Percentiles rank a stretch among this genome's conserved stretches.
Evolutionary conservation across 2,888 invertebrate genomes (phyloP).

Genomic region (Physocephala rufipes): DNA sequence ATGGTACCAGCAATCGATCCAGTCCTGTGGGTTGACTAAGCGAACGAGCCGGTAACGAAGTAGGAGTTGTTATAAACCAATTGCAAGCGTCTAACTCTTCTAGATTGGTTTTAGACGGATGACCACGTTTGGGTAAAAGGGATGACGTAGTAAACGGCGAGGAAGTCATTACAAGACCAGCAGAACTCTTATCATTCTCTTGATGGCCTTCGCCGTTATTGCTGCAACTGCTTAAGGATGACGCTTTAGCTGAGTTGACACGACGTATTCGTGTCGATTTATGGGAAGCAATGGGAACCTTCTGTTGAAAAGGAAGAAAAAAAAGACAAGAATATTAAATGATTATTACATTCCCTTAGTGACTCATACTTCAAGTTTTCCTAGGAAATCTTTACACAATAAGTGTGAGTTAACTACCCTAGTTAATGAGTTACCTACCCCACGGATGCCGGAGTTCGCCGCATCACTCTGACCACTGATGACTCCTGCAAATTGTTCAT

Average conservation of each 20-base stretch:
- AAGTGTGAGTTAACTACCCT: not conserved
- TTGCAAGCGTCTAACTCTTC: constrained; percentile 54
- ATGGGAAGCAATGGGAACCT: constrained; percentile 28
- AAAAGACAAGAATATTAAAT: too few species aligned
- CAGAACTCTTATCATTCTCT: not conserved
- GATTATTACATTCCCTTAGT: not conserved
- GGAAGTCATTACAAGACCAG: not conserved
- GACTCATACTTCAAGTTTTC: not conserved
- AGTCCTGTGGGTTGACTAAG: constrained; percentile 72
- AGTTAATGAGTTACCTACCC: not conserved
- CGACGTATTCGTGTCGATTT: constrained; percentile 59
- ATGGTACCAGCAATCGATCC: constrained; percentile 45
- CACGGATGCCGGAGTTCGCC: constrained; percentile 30
- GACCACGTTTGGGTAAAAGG: constrained; percentile 39
- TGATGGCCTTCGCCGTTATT: constrained; percentile 32
- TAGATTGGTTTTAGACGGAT: constrained; percentile 49
- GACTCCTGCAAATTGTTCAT: constrained; percentile 57
- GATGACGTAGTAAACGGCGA: not conserved
- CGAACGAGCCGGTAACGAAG: constrained; percentile 67
- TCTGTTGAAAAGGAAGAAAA: not conserved
- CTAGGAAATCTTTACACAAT: not conserved
- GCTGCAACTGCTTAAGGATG: constrained; percentile 44
- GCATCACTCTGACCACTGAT: constrained; percentile 31
- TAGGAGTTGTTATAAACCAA: constrained; percentile 45
- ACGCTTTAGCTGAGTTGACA: constrained; percentile 62